These are phyloP conservation scores for Acleris cristana DNA, from an alignment of 2,888 invertebrate genomes.

Conservation along the genomic window DNA sequence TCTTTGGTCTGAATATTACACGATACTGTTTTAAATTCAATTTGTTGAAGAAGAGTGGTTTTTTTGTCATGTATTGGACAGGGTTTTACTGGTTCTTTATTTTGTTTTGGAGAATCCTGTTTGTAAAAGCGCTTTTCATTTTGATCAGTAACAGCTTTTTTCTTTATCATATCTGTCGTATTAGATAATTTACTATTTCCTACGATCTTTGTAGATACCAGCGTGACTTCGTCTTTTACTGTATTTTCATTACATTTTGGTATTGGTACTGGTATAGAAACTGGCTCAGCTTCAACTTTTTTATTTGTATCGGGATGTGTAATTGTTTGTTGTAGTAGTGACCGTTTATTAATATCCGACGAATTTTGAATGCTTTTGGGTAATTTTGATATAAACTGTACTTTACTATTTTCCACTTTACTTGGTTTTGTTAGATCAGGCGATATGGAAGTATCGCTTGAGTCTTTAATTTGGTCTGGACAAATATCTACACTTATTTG, in stretches of 20 bases:
- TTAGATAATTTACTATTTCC: neutral
- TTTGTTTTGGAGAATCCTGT: neutral
- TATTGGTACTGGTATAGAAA: neutral
- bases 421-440: neutral
- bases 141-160: neutral
- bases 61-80: slow-evolving; percentile 29
- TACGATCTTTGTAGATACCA: neutral
- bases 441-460: neutral
- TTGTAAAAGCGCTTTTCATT: slow-evolving; percentile 4
- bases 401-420: neutral
- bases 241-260: neutral
- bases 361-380: neutral
- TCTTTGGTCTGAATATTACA: slow-evolving; percentile 1
- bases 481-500: neutral
- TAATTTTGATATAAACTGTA: neutral
- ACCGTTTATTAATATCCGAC: neutral
- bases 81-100: slow-evolving; percentile 29
- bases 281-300: neutral
- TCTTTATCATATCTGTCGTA: neutral
- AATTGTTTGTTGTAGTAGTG: neutral
- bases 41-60: neutral
- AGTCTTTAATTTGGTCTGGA: neutral
- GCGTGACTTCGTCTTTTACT: neutral
- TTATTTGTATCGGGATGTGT: neutral
- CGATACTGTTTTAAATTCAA: neutral